Conservation (phyloP, 2,113 vertebrate species). For the Thalassarche chlororhynchos region DNA sequence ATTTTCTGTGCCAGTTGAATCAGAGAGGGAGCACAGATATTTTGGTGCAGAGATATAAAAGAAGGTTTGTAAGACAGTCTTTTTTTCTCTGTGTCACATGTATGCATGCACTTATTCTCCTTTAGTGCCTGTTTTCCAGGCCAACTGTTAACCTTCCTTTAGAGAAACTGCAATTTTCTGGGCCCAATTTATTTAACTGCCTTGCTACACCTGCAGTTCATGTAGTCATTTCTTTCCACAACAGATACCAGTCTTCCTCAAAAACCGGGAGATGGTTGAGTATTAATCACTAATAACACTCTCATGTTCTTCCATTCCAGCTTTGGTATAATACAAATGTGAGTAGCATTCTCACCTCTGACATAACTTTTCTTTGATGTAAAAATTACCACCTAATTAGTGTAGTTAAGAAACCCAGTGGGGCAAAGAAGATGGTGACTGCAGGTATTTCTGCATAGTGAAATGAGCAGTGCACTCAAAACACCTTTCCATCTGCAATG, state of each 20-base stretch:
- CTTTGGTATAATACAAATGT: background rate
- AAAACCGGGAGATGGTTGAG: background rate
- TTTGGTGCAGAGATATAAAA: background rate
- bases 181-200: background rate
- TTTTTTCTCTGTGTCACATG: background rate
- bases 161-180: background rate
- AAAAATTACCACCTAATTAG: background rate
- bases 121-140: background rate
- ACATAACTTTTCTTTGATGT: background rate
- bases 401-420: background rate
- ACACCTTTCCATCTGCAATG: background rate
- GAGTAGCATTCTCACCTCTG: background rate
- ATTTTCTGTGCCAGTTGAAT: background rate
- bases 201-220: background rate
- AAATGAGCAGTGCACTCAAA: background rate
- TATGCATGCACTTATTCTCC: background rate
- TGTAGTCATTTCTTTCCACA: background rate
- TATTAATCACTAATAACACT: background rate
- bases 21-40: background rate
- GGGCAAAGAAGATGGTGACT: background rate
- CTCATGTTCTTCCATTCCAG: background rate
- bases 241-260: background rate
- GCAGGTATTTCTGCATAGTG: background rate
- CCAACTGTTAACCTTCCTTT: background rate
- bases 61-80: background rate